Evolutionary conservation across 2,888 invertebrate genomes (phyloP), one percentile per base, ranked within the genome.

Genomic region (Diogma glabrata): DNA sequence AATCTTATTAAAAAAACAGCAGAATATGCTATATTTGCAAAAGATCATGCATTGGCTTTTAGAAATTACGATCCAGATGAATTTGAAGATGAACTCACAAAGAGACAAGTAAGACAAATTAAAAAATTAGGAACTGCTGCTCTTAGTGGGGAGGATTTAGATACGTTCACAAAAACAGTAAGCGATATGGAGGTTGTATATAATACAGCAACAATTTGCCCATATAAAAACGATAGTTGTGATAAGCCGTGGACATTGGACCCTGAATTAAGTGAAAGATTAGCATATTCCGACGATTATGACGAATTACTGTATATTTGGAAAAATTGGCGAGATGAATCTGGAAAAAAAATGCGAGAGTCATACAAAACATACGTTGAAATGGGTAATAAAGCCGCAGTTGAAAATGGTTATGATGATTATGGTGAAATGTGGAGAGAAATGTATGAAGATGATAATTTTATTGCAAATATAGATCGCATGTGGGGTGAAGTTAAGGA

Each of bases 311-410:
- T 17, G 7, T 50, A 53, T 28, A n/a, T 48, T 26, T 79, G 78
- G 78, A 66, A 66, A 45, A 64, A 65, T 4, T 79, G 77, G 77
- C 61, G 77, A 54, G 69, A 75, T 52, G 69, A 60, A 1, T 67
- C 73, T 2, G 78, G 78, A 2, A 68, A 63, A 45, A 64, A 67
- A 55, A 73, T 78, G 62, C 64, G 69, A 45, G 54, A 64, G 2
- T 53, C 66, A 24, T 78, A 72, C 59, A 62, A 65, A 51, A 62
- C 64, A 54, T 75, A 74, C 56, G 73, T 76, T 1, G 60, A 65
- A n/a, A 63, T 77, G n/a, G 70, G 70, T 30, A 77, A 78, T 58
- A 65, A 72, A 57, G 76, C 74, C 0, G 73, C 76, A 1, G 45
- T 50, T 9, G 55, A 57, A 12, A 75, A 75, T 57, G 68, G 72